These are phyloP conservation scores for Stegodyphus dumicola DNA, from an alignment of 1,140 invertebrate species.

Conservation along the genomic window DNA sequence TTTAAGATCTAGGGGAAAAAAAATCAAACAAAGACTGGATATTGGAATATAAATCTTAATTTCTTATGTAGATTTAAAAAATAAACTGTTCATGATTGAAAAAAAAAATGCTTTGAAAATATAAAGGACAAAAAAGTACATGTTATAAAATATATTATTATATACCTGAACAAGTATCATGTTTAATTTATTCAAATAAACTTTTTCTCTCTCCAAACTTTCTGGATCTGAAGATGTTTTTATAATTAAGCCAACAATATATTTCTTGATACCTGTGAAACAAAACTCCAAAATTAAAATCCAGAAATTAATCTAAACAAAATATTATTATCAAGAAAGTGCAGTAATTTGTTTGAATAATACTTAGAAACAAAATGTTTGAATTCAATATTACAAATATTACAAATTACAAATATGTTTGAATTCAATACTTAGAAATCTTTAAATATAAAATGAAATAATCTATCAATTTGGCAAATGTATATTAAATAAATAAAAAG, in stretches of 20 bases:
- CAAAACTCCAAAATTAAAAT: constrained; percentile 1
- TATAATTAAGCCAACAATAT: constrained; percentile 98
- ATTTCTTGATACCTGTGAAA: constrained; percentile 88
- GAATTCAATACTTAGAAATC: no score
- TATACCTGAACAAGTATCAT: constrained; percentile 95
- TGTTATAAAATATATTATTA: constrained; percentile 13
- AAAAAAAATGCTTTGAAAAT: background rate
- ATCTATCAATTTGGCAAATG: no score
- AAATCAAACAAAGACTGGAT: constrained; percentile 18
- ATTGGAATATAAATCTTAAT: background rate
- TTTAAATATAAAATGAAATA: no score
- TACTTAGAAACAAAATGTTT: no score
- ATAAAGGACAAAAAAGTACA: background rate
- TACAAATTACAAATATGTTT: no score
- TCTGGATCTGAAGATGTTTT: constrained; percentile 95
- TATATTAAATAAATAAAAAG: no score
- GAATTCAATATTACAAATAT: no score
- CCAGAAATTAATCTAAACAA: no score
- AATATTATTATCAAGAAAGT: no score
- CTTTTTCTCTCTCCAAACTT: constrained; percentile 91
- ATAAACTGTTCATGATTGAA: background rate
- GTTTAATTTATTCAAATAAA: constrained; percentile 98
- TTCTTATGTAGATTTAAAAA: background rate
- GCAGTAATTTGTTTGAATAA: no score
- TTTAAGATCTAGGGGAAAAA: constrained; percentile 88